Conservation (phyloP, 2,797 vertebrate species). For the Cottoperca gobio region DNA sequence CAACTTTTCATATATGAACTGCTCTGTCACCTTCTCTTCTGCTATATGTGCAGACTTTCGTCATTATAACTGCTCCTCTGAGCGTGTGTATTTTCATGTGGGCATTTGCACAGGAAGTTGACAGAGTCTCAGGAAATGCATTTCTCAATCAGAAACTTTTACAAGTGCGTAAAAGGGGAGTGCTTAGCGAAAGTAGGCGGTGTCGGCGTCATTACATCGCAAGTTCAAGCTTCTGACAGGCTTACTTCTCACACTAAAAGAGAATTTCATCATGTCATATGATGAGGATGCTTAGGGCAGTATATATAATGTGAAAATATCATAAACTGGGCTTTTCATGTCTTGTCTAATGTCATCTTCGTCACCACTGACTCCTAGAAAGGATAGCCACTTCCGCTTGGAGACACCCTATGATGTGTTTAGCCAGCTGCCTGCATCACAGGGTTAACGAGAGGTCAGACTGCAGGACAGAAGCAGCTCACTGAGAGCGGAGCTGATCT, state of each 20-base stretch:
- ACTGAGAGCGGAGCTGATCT: slow-evolving; percentile 3
- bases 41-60: neutral
- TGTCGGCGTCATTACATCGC: slow-evolving; percentile 16
- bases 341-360: slow-evolving; percentile 11
- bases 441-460: slow-evolving; percentile 29
- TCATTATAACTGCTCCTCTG: neutral
- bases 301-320: slow-evolving; percentile 21
- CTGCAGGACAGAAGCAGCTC: neutral
- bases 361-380: slow-evolving; percentile 6
- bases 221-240: neutral
- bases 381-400: slow-evolving; percentile 34
- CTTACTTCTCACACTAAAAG: neutral
- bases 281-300: neutral
- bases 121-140: slow-evolving; percentile 68
- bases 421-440: slow-evolving; percentile 9
- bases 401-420: neutral
- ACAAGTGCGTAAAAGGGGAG: slow-evolving; percentile 58
- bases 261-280: slow-evolving; percentile 13
- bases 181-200: slow-evolving; percentile 10
- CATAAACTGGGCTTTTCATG: slow-evolving; percentile 21
- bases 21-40: neutral
- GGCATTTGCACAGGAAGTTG: slow-evolving; percentile 61
- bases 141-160: slow-evolving; percentile 81
- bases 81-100: slow-evolving; percentile 14
- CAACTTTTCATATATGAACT: neutral